Evolutionary conservation across 2,888 invertebrate genomes (phyloP).

Genomic region (Tigriopus californicus): DNA sequence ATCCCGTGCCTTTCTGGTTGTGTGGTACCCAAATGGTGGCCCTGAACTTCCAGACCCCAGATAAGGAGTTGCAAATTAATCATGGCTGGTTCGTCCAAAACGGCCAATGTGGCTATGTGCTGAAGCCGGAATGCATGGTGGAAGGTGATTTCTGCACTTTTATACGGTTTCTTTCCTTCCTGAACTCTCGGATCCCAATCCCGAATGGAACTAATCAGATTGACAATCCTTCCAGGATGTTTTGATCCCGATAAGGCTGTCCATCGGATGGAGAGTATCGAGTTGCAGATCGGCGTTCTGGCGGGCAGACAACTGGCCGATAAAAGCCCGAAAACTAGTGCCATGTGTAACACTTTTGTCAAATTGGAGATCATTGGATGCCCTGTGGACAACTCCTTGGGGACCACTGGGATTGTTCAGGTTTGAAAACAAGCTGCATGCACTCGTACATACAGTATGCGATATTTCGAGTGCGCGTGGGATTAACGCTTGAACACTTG

Average conservation of each 20-base stretch:
- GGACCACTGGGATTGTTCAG: neutral
- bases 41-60: slow-evolving; percentile 39
- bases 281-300: neutral
- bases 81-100: slow-evolving; percentile 39
- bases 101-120: slow-evolving; percentile 39
- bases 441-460: too few relatives aligned
- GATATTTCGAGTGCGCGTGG: too few relatives aligned
- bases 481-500: too few relatives aligned
- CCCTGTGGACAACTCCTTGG: neutral
- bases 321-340: neutral
- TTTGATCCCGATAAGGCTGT: neutral
- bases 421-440: too few relatives aligned
- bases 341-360: slow-evolving; percentile 1
- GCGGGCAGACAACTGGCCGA: neutral
- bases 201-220: neutral
- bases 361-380: slow-evolving; percentile 10
- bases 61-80: slow-evolving; percentile 41
- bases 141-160: neutral
- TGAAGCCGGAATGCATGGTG: slow-evolving; percentile 30
- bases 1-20: slow-evolving; percentile 11
- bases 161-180: neutral
- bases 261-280: neutral
- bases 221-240: neutral
- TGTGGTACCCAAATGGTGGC: slow-evolving; percentile 27
- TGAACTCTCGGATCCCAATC: neutral